Conservation (phyloP, 2,888 invertebrate genomes). For the Plutella xylostella region DNA sequence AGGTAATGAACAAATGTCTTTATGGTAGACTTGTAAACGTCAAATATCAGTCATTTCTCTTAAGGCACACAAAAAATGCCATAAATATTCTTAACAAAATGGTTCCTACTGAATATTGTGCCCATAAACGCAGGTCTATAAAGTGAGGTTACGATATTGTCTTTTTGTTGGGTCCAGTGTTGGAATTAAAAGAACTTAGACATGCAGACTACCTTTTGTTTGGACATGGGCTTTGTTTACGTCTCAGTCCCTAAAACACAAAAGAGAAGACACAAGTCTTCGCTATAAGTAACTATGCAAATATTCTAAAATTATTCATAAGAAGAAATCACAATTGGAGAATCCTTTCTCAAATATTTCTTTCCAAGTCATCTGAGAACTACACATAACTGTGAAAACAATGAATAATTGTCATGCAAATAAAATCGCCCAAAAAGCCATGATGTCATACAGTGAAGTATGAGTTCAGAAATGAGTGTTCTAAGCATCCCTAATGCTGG, state of each 20-base stretch:
- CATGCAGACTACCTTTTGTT: constrained; percentile 49
- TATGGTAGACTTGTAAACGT: constrained; percentile 62
- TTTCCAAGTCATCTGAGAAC: constrained; percentile 27
- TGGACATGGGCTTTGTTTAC: constrained; percentile 24
- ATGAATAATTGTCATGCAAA: constrained; percentile 3
- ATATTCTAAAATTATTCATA: constrained; percentile 65
- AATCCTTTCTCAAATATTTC: constrained; percentile 35
- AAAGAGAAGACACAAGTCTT: neutral
- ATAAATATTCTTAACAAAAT: constrained; percentile 65
- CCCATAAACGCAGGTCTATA: constrained; percentile 58
- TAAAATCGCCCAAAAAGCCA: neutral
- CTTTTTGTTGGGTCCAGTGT: constrained; percentile 51
- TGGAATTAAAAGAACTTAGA: constrained; percentile 54
- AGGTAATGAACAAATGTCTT: constrained; percentile 61
- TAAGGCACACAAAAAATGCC: constrained; percentile 49
- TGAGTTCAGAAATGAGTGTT: constrained; percentile 39
- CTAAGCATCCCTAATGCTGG: constrained; percentile 39
- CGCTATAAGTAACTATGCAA: constrained; percentile 27
- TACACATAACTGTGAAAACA: constrained; percentile 11
- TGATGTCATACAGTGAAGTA: constrained; percentile 24
- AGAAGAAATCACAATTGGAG: constrained; percentile 39
- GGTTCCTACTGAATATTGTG: constrained; percentile 64
- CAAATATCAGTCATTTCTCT: constrained; percentile 58
- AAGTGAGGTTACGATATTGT: constrained; percentile 60
- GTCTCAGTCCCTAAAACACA: neutral